Evolutionary conservation across 1,140 invertebrate genomes (phyloP).

Genomic region (Cotesia chilonis): DNA sequence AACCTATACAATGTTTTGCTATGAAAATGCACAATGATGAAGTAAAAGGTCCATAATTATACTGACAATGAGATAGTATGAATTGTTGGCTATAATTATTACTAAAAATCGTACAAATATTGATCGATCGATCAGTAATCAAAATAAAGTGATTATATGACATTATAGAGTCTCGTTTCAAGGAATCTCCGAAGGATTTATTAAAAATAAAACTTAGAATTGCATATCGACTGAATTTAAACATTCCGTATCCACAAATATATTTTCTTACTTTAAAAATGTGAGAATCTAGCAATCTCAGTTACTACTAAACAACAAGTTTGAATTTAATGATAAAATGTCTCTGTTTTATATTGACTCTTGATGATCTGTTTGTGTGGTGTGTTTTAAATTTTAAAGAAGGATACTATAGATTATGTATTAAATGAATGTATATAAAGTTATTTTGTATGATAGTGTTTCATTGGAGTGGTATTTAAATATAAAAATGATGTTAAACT

Average conservation of each 20-base stretch:
- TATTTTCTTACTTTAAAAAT: slow-evolving; percentile 19
- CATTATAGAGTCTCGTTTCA: neutral
- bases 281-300: neutral
- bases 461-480: neutral
- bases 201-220: slow-evolving; percentile 15
- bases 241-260: slow-evolving; percentile 26
- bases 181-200: neutral
- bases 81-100: neutral
- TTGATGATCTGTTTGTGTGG: too few relatives aligned
- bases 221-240: neutral
- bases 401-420: neutral
- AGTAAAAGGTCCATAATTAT: slow-evolving; percentile 34
- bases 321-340: neutral
- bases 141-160: neutral
- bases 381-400: slow-evolving; percentile 14
- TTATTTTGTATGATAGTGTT: slow-evolving; percentile 30
- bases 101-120: slow-evolving; percentile 7
- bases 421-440: slow-evolving; percentile 22
- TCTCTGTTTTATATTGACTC: neutral
- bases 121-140: neutral
- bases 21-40: slow-evolving; percentile 43
- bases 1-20: slow-evolving; percentile 47
- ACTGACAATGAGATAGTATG: too few relatives aligned
- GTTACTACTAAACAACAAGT: neutral
- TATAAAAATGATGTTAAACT: slow-evolving; percentile 16